Conservation (phyloP, 2,797 vertebrate genomes). For the Staurois parvus region DNA sequence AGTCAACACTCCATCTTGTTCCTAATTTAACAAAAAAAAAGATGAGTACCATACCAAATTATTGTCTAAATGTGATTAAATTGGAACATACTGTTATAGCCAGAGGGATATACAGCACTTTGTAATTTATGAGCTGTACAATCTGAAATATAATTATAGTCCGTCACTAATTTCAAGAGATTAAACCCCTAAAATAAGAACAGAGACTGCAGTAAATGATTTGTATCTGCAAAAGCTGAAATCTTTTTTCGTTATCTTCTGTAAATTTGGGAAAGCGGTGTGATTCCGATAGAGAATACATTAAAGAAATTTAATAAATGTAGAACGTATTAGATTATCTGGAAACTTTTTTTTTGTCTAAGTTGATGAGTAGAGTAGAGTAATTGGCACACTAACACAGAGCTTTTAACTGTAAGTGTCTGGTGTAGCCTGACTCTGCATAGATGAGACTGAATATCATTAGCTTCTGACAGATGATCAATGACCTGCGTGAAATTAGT, state of each 20-base stretch:
- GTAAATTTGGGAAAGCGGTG: conserved; percentile 36
- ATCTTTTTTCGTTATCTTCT: conserved; percentile 33
- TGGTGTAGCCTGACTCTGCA: conserved; percentile 67
- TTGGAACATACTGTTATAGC: conserved; percentile 46
- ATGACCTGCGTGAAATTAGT: conserved; percentile 70
- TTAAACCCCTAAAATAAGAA: conserved; percentile 21
- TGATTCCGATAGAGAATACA: conserved; percentile 40
- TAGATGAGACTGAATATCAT: conserved; percentile 71
- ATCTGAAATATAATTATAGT: conserved; percentile 49
- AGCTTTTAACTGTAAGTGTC: conserved; percentile 71
- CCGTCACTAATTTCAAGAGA: conserved; percentile 41
- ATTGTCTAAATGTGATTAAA: conserved; percentile 54
- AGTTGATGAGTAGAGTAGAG: conserved; percentile 45
- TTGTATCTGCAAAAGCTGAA: conserved; percentile 31
- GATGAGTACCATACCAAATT: conserved; percentile 23
- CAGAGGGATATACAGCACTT: conserved; percentile 28
- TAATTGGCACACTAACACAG: conserved; percentile 55
- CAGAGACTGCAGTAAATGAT: conserved; percentile 21
- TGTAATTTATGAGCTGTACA: conserved; percentile 50
- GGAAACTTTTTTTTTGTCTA: conserved; percentile 14
- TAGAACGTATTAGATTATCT: conserved; percentile 34
- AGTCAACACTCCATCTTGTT: conserved; percentile 40
- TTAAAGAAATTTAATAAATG: conserved; percentile 56
- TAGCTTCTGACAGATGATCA: conserved; percentile 73
- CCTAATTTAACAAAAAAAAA: conserved; percentile 28